These are phyloP conservation scores for Apis cerana DNA, from an alignment of 1,140 invertebrate genomes.

Conservation along the genomic window DNA sequence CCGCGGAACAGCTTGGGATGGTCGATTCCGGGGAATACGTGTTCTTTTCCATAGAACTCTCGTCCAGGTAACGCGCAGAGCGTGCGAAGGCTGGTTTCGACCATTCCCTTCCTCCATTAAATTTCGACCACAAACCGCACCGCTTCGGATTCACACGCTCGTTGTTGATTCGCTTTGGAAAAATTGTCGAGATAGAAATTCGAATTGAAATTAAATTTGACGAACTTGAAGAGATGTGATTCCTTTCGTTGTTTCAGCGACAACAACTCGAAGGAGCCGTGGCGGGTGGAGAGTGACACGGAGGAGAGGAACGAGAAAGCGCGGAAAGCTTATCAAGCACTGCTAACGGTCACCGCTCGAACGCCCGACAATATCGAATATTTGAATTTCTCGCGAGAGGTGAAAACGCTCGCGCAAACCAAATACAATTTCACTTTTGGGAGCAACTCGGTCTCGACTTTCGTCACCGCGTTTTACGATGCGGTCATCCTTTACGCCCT, in stretches of 20 bases:
- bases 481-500: slow-evolving; percentile 95
- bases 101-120: too few relatives aligned
- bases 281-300: slow-evolving; percentile 91
- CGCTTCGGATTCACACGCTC: too few relatives aligned
- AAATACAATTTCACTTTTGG: slow-evolving; percentile 92
- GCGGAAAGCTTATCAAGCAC: slow-evolving; percentile 92
- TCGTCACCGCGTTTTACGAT: slow-evolving; percentile 98
- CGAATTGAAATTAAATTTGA: too few relatives aligned
- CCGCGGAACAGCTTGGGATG: slow-evolving; percentile 95
- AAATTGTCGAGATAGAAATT: accelerated
- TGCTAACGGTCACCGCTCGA: slow-evolving; percentile 93
- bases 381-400: slow-evolving; percentile 88
- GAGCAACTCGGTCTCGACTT: slow-evolving; percentile 88
- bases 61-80: slow-evolving; percentile 90
- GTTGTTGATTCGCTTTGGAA: background rate
- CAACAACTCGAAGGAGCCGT: slow-evolving; percentile 85
- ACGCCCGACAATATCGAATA: slow-evolving; percentile 92
- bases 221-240: too few relatives aligned
- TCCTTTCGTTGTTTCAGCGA: slow-evolving; percentile 70
- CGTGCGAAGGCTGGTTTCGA: too few relatives aligned
- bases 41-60: slow-evolving; percentile 98
- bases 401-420: slow-evolving; percentile 89
- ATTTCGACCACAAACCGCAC: too few relatives aligned
- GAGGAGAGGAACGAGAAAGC: slow-evolving; percentile 91
- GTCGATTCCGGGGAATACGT: slow-evolving; percentile 97